Evolutionary conservation across 2,797 vertebrate genomes (phyloP).

Genomic region (Sternarchorhynchus goeldii): DNA sequence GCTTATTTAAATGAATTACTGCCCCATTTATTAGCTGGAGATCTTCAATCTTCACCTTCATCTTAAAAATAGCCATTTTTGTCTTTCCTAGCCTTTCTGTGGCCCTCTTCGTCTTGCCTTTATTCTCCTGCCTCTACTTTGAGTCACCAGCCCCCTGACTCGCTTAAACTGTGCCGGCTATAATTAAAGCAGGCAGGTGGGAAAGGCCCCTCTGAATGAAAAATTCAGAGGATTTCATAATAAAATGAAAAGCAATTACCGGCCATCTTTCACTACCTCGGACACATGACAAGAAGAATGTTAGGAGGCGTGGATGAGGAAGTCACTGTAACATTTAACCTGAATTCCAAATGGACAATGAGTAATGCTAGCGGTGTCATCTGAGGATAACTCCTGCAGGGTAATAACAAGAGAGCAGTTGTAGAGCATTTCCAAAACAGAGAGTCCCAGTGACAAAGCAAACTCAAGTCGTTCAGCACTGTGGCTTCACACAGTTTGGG

Average conservation of each 20-base stretch:
- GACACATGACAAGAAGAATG: conserved; percentile 4
- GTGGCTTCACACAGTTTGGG: too few relatives aligned
- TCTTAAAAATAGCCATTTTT: neutral
- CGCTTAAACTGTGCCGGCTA: conserved; percentile 3
- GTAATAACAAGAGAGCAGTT: neutral
- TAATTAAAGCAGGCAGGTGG: conserved; percentile 49
- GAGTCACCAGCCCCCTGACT: conserved; percentile 5
- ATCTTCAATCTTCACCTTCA: neutral
- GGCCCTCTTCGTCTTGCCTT: neutral
- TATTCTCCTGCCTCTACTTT: neutral
- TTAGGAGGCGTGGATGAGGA: neutral
- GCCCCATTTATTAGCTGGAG: too few relatives aligned
- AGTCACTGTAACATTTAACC: conserved; percentile 17
- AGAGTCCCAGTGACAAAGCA: neutral
- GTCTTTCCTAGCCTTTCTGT: neutral
- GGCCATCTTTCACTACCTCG: conserved; percentile 22
- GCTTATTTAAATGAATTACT: too few relatives aligned
- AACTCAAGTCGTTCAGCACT: neutral
- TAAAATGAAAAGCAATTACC: conserved; percentile 53
- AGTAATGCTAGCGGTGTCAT: neutral
- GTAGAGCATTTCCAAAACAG: neutral
- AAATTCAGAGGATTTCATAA: conserved; percentile 52
- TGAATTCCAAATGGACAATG: conserved; percentile 37
- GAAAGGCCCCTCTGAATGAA: conserved; percentile 40
- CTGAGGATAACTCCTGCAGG: neutral